phyloP scores from a whole-genome alignment of 2,888 invertebrate genomes.

The Ypsolopha scabrella region DNA sequence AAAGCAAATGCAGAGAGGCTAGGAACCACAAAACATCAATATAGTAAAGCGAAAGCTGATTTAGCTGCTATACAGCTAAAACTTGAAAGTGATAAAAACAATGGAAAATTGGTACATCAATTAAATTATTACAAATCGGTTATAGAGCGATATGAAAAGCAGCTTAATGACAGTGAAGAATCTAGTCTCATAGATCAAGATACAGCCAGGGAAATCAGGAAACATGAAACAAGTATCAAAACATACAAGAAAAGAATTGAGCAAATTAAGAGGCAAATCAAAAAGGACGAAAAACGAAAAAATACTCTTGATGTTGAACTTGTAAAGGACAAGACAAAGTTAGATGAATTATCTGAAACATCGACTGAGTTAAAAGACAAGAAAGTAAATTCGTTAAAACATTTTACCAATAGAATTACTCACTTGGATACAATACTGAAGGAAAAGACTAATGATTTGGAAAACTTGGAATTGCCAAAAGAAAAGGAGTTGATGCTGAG shows the following conservation, averaged over 20 bases:
- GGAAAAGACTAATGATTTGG: slow-evolving; percentile 77
- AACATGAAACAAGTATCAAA: slow-evolving; percentile 79
- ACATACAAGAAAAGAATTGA: slow-evolving; percentile 82
- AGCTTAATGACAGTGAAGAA: slow-evolving; percentile 47
- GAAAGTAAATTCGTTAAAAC: slow-evolving; percentile 70
- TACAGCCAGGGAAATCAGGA: slow-evolving; percentile 74
- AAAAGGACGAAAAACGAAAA: slow-evolving; percentile 80
- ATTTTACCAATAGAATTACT: slow-evolving; percentile 75
- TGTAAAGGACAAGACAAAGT: slow-evolving; percentile 59
- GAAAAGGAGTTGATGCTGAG: slow-evolving; percentile 75
- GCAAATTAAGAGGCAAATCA: slow-evolving; percentile 78
- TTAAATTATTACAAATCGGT: slow-evolving; percentile 40
- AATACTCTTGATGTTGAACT: slow-evolving; percentile 77
- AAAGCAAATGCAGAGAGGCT: slow-evolving; percentile 70
- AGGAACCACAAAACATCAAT: slow-evolving; percentile 67
- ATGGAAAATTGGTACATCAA: slow-evolving; percentile 30
- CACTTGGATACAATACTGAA: slow-evolving; percentile 77
- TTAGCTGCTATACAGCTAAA: slow-evolving; percentile 67
- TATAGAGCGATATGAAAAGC: slow-evolving; percentile 41
- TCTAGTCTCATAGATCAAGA: slow-evolving; percentile 67
- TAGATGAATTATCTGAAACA: slow-evolving; percentile 62
- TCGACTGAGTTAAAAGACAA: slow-evolving; percentile 68
- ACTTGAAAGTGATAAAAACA: slow-evolving; percentile 72
- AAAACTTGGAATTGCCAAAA: slow-evolving; percentile 67
- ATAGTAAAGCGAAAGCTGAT: slow-evolving; percentile 69